Evolutionary conservation across 2,113 vertebrate species (phyloP).

Genomic region (Thunnus thynnus): DNA sequence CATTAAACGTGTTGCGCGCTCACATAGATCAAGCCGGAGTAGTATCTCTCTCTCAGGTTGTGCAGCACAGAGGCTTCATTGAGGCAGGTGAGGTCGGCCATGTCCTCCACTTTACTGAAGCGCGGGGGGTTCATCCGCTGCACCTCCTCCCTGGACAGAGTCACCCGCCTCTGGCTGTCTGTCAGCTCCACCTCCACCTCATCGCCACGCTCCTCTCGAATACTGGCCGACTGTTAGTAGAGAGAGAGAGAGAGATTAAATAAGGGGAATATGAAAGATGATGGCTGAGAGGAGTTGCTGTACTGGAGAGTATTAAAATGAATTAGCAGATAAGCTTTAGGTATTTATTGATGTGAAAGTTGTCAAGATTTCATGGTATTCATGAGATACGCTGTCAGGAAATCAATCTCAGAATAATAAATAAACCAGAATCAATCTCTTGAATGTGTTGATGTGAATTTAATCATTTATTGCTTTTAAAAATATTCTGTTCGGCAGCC

Average conservation of each 20-base stretch:
- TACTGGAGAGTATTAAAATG: background rate
- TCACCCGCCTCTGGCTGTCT: conserved; percentile 82
- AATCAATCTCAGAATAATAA: background rate
- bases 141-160: conserved; percentile 86
- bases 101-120: conserved; percentile 90
- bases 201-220: conserved; percentile 84
- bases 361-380: background rate
- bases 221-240: conserved; percentile 82
- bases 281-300: background rate
- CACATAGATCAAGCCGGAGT: conserved; percentile 88
- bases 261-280: background rate
- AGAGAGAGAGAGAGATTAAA: background rate
- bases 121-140: conserved; percentile 89
- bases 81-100: conserved; percentile 89
- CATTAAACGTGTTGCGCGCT: conserved; percentile 45
- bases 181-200: conserved; percentile 88
- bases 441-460: background rate
- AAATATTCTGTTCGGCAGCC: background rate
- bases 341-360: background rate
- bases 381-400: too few species aligned
- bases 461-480: background rate
- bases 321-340: background rate
- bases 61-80: conserved; percentile 89
- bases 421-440: background rate
- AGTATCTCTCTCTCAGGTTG: conserved; percentile 88